Conservation (phyloP, 2,113 vertebrate genomes). For the Sorex fumeus region DNA sequence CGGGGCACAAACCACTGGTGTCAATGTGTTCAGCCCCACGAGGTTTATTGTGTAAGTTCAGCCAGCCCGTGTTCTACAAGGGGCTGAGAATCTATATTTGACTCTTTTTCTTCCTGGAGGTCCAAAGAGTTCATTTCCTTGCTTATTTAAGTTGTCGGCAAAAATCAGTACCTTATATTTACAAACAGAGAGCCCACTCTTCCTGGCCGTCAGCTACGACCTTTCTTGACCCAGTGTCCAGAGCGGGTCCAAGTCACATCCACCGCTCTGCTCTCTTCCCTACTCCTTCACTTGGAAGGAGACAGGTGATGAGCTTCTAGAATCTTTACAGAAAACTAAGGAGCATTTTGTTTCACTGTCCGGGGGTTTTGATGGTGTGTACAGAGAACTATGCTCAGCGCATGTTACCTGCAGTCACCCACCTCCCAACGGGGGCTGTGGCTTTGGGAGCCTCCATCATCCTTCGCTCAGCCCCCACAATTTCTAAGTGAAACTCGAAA, state of each 20-base stretch:
- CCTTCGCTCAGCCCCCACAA: too few species aligned
- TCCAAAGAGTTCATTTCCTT: not conserved
- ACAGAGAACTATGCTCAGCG: not conserved
- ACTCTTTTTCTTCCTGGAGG: not conserved
- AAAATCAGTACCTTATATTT: not conserved
- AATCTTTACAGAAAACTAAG: not conserved
- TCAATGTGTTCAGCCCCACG: too few species aligned
- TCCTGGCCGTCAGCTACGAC: not conserved
- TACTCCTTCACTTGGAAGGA: not conserved
- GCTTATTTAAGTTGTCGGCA: not conserved
- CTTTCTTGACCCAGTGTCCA: too few species aligned
- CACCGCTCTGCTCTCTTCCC: not conserved
- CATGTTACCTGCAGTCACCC: too few species aligned
- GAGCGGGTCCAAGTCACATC: not conserved
- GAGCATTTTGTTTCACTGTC: not conserved
- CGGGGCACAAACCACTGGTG: too few species aligned
- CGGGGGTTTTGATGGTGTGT: not conserved
- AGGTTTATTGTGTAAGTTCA: too few species aligned
- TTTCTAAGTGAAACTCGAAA: too few species aligned
- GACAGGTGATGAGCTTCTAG: not conserved
- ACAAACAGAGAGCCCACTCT: not conserved
- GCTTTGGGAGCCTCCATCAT: too few species aligned
- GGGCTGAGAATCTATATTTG: too few species aligned
- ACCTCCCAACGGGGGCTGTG: too few species aligned
- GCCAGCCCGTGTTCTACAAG: too few species aligned